Base-by-base conservation (phyloP, 2,888 invertebrate genomes). In the Parnassius orleans region DNA sequence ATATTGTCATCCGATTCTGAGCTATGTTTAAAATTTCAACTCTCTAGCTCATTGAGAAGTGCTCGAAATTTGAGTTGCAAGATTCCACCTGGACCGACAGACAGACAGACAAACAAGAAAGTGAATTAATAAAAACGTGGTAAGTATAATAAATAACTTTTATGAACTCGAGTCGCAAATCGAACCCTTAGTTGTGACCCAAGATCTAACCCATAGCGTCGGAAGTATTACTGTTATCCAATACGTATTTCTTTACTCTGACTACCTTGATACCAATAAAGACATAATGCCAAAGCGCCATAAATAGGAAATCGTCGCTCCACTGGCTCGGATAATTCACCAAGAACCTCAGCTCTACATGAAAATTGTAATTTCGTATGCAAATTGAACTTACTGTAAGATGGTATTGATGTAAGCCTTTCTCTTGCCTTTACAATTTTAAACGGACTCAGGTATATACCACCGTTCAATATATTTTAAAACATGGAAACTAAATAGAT, bases 261-360 rank as follows among this genome's bases (percentile, higher is more conserved):
- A 77, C 83, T 83, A 80, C 82, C 80, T 84, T 83, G 81, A 77
- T 86, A 85, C 82, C 86, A 86, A 86, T 88, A 86, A 85, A 86
- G 78, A 78, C 76, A 86, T 86, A 88, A 85, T 86, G 79, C 83
- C 80, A 73, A 74, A 76, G 78, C 81, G 77, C 76, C 81, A 83
- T 82, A 87, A 86, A 86, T 88, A 89, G 87, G 85, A 87, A 87
- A 86, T 85, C 83, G 78, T 72, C 90, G 89, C 90, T 88, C 89
- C 87, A 87, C 79, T 89, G 90, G 74, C 77, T 87, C 86, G 88
- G 81, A 88, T 89, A 88, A 89, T 89, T 85, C 79, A 81, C 80
- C 78, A 81, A 83, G 79, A 82, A 80, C 80, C 83, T 80, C 80
- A 83, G 83, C 81, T 87, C 84, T 83, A 87, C 83, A 84, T 88